These are phyloP conservation scores for Bradypus variegatus DNA, from an alignment of 2,797 vertebrate species.

Conservation along the genomic window DNA sequence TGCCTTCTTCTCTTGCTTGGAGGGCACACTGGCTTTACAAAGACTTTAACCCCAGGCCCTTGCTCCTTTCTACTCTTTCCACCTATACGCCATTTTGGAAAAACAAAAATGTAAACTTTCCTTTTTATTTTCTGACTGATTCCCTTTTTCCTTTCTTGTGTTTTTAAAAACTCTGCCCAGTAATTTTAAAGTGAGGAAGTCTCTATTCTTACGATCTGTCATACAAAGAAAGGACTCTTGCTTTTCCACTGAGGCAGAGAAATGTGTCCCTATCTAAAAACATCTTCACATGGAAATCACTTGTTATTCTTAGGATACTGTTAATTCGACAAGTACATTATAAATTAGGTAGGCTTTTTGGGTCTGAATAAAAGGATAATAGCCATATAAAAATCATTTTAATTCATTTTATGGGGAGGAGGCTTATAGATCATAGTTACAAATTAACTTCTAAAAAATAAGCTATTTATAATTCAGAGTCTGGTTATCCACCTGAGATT, in stretches of 20 bases:
- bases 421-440: neutral
- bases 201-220: neutral
- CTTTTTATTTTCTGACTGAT: neutral
- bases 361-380: neutral
- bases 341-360: neutral
- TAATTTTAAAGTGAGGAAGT: conserved; percentile 39
- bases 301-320: neutral
- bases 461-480: conserved; percentile 1
- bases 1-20: neutral
- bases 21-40: neutral
- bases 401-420: neutral
- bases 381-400: conserved; percentile 2
- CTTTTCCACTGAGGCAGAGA: conserved; percentile 12
- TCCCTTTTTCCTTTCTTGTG: conserved; percentile 2
- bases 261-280: conserved; percentile 1
- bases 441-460: conserved; percentile 14
- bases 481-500: neutral
- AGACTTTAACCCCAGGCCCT: neutral
- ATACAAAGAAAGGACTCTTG: neutral
- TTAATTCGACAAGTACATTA: neutral
- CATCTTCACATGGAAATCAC: neutral
- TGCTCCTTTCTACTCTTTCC: neutral
- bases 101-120: neutral
- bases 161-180: conserved; percentile 1
- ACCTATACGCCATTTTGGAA: neutral